phyloP scores from a whole-genome alignment of 2,888 invertebrate genomes.

The Chrysotoxum bicinctum region DNA sequence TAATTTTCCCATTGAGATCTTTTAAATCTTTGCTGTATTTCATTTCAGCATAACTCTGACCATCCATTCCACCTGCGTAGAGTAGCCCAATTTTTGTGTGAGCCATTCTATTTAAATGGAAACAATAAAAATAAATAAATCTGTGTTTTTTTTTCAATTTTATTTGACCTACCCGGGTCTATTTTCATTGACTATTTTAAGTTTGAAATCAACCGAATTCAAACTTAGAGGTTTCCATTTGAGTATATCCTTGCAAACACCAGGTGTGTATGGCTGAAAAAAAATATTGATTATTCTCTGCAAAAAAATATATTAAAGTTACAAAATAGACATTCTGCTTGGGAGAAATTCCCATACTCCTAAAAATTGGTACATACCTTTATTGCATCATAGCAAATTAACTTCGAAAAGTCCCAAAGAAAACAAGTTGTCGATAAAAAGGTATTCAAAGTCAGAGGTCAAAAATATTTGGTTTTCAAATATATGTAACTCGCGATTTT shows the following conservation, averaged over 20 bases:
- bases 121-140: not conserved
- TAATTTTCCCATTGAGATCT: conserved; percentile 94
- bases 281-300: not conserved
- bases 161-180: conserved; percentile 86
- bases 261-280: conserved; percentile 89
- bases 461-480: too few relatives aligned
- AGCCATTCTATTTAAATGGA: conserved; percentile 84
- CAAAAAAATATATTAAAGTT: not conserved
- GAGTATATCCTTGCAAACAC: conserved; percentile 91
- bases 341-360: too few relatives aligned
- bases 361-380: too few relatives aligned
- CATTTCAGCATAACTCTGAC: conserved; percentile 87
- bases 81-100: conserved; percentile 87
- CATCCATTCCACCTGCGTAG: conserved; percentile 88
- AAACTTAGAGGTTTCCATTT: conserved; percentile 98
- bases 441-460: too few relatives aligned
- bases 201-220: conserved; percentile 97
- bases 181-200: conserved; percentile 89
- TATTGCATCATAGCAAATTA: too few relatives aligned
- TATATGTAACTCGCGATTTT: too few relatives aligned
- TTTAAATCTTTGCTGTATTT: conserved; percentile 90
- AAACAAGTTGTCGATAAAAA: too few relatives aligned
- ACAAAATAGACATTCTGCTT: too few relatives aligned
- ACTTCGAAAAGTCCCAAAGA: too few relatives aligned
- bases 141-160: not conserved